These are phyloP conservation scores for Steinernema carpocapsae DNA, from an alignment of 2,888 invertebrate species.

Conservation along the genomic window DNA sequence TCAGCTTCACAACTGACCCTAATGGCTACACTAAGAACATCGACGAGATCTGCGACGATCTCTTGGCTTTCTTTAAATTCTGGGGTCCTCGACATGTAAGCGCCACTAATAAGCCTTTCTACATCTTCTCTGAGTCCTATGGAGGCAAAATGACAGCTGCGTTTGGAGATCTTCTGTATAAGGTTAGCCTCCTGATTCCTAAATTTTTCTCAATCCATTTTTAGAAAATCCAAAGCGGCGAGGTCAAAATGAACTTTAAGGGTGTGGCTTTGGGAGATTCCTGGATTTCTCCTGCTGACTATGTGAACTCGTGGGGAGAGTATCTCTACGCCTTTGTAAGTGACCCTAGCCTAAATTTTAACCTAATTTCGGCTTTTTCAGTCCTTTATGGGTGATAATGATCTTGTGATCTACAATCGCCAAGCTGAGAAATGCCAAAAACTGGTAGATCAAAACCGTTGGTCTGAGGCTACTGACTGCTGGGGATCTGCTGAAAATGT, in stretches of 20 bases:
- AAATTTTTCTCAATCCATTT: too few relatives aligned
- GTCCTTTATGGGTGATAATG: conserved; percentile 56
- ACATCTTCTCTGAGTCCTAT: conserved; percentile 87
- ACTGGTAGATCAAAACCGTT: conserved; percentile 74
- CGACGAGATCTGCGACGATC: conserved; percentile 72
- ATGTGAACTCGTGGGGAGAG: conserved; percentile 83
- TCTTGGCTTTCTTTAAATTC: conserved; percentile 14
- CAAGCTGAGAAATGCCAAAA: conserved; percentile 50
- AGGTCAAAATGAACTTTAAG: conserved; percentile 76
- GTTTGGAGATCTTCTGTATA: conserved; percentile 73
- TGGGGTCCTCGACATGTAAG: conserved; percentile 2
- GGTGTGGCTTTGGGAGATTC: conserved; percentile 86
- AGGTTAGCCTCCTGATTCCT: too few relatives aligned
- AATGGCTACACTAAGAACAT: conserved; percentile 67
- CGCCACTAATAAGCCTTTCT: conserved; percentile 74
- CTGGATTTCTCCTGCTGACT: conserved; percentile 87
- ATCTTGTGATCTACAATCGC: conserved; percentile 45
- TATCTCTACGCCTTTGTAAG: conserved; percentile 78
- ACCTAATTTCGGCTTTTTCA: conserved; percentile 39
- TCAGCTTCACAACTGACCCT: conserved; percentile 76
- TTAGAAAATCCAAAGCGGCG: conserved; percentile 76
- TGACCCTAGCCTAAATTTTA: conserved; percentile 21
- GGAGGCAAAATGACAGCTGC: conserved; percentile 91
- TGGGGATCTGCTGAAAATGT: conserved; percentile 77
- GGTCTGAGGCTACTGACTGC: conserved; percentile 74